These are phyloP conservation scores for Andricus grossulariae DNA, from an alignment of 1,140 invertebrate species.

Conservation along the genomic window DNA sequence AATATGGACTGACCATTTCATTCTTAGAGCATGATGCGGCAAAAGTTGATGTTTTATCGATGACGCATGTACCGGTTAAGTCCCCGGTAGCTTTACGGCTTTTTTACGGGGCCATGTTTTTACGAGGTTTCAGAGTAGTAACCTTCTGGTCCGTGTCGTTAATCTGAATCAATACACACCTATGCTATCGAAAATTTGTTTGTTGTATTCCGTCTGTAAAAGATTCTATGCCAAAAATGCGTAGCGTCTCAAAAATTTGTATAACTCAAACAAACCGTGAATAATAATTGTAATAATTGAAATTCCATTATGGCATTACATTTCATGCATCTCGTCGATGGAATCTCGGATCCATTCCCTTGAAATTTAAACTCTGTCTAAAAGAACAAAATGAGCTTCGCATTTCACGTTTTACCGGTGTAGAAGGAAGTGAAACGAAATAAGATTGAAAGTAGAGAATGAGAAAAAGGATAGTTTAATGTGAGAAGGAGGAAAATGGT, in stretches of 20 bases:
- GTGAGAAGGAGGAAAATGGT: neutral
- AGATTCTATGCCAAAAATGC: too few relatives aligned
- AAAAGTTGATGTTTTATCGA: conserved; percentile 15
- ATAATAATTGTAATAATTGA: conserved; percentile 9
- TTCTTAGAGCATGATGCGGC: neutral
- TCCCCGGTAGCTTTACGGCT: neutral
- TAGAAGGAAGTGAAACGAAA: conserved; percentile 15
- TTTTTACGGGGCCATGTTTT: neutral
- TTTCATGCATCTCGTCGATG: conserved; percentile 7
- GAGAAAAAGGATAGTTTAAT: neutral
- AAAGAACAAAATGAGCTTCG: neutral
- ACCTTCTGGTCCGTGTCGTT: neutral
- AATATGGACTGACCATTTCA: neutral
- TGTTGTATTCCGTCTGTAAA: too few relatives aligned
- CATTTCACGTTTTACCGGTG: neutral
- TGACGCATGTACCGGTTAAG: neutral
- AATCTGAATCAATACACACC: neutral
- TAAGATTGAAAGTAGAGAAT: neutral
- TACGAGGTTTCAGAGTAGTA: conserved; percentile 17
- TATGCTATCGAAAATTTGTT: neutral
- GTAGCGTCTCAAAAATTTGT: neutral
- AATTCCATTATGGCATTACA: conserved; percentile 23
- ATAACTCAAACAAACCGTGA: neutral
- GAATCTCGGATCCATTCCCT: neutral
- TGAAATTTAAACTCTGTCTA: conserved; percentile 8